Evolutionary conservation across 1,140 invertebrate species (phyloP).

Genomic region (Hypothenemus hampei): DNA sequence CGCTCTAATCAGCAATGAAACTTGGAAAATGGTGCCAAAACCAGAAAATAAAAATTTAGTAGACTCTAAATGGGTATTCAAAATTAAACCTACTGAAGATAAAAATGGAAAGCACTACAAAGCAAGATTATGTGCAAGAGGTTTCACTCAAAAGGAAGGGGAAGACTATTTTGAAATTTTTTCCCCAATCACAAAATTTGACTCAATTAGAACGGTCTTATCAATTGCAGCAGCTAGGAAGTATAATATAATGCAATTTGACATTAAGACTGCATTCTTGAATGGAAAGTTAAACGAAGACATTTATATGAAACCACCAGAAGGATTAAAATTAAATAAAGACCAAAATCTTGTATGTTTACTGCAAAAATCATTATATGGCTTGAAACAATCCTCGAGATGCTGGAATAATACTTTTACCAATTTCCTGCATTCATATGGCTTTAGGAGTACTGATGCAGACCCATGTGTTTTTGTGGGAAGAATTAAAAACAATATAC

Average conservation of each 20-base stretch:
- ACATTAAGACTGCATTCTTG: conserved; percentile 33
- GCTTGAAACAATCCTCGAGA: conserved; percentile 39
- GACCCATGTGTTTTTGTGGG: no score
- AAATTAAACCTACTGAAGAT: conserved; percentile 34
- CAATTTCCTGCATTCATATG: no score
- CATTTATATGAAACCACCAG: conserved; percentile 33
- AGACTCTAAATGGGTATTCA: conserved; percentile 45
- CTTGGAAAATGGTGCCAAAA: conserved; percentile 40
- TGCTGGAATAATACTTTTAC: conserved; percentile 40
- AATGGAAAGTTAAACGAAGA: conserved; percentile 23
- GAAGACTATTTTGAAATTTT: conserved; percentile 42
- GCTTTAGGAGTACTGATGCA: no score
- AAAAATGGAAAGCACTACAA: conserved; percentile 42
- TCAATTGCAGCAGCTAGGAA: conserved; percentile 37
- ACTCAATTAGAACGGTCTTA: conserved; percentile 43
- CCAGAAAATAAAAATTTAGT: conserved; percentile 37
- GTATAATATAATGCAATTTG: conserved; percentile 32
- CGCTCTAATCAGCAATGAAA: conserved; percentile 38
- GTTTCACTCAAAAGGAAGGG: conserved; percentile 42
- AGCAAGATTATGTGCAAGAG: conserved; percentile 45
- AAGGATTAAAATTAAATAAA: conserved; percentile 18
- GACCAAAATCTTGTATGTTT: conserved; percentile 36
- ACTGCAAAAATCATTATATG: conserved; percentile 41
- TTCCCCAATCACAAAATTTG: conserved; percentile 39
- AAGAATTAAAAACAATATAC: no score